These are phyloP conservation scores for Cryptocephalus primarius DNA, from an alignment of 2,888 invertebrate species.

Conservation along the genomic window DNA sequence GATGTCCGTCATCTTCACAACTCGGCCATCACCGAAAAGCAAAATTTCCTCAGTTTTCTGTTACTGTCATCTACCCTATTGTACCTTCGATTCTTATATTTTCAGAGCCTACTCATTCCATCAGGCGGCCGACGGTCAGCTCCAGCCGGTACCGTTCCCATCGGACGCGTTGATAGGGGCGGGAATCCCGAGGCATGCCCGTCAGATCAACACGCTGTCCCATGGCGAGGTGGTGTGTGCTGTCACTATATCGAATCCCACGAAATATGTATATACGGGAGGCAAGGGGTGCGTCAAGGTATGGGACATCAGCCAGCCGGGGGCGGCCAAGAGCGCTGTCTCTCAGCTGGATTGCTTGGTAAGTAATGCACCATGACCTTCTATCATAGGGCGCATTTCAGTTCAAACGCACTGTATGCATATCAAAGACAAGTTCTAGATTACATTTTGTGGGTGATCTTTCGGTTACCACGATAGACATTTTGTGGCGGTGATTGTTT, in stretches of 20 bases:
- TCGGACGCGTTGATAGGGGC: conserved; percentile 87
- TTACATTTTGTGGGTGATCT: too few species aligned
- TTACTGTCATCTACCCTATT: too few species aligned
- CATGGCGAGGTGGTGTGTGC: conserved; percentile 97
- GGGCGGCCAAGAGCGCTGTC: conserved; percentile 71
- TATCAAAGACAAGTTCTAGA: too few species aligned
- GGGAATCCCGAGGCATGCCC: conserved; percentile 86
- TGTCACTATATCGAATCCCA: conserved; percentile 89
- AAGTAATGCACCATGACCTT: conserved; percentile 35
- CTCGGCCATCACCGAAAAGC: too few species aligned
- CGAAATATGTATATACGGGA: conserved; percentile 89
- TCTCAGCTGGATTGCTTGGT: conserved; percentile 87
- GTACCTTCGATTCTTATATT: conserved; percentile 20
- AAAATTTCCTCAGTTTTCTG: too few species aligned
- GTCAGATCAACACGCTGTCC: conserved; percentile 83
- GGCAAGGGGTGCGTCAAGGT: conserved; percentile 97
- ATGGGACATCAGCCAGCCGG: conserved; percentile 90
- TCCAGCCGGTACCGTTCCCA: conserved; percentile 90
- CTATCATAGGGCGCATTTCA: too few species aligned
- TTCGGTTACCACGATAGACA: too few species aligned
- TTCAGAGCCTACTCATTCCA: conserved; percentile 90
- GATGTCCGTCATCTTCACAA: too few species aligned
- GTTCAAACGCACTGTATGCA: too few species aligned
- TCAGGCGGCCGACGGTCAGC: conserved; percentile 78
- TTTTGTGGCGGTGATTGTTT: too few species aligned